A percentile compares a stretch with the other conserved stretches of the same genome.
Conservation (phyloP, 2,797 vertebrate genomes). For the Limnodromus scolopaceus region DNA sequence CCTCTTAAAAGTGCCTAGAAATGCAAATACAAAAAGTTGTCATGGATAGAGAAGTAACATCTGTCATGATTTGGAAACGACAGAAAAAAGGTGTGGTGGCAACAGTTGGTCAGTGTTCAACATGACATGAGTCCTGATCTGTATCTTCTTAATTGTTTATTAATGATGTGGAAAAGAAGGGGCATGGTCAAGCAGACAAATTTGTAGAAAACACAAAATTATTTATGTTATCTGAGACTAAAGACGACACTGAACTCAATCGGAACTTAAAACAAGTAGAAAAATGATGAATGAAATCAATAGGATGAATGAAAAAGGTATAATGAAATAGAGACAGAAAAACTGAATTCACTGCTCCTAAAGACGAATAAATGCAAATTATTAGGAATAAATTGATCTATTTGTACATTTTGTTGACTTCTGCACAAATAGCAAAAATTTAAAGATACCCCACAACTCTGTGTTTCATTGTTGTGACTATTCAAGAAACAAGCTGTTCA, state of each 20-base stretch:
- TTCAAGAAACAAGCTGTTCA: not conserved
- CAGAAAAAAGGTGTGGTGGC: not conserved
- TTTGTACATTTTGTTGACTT: not conserved
- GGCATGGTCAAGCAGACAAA: not conserved
- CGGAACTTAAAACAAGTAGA: not conserved
- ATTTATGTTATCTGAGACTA: not conserved
- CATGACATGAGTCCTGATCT: not conserved
- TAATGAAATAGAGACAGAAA: not conserved
- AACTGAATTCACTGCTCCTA: not conserved
- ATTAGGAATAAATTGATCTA: not conserved
- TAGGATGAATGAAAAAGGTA: not conserved
- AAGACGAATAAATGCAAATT: not conserved
- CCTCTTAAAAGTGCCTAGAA: not conserved
- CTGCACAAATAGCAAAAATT: not conserved
- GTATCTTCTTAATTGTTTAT: not conserved
- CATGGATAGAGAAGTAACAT: not conserved
- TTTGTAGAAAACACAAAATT: not conserved
- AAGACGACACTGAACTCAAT: not conserved
- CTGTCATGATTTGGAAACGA: not conserved
- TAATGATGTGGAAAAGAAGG: not conserved
- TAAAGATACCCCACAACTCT: not conserved
- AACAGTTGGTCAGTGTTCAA: not conserved
- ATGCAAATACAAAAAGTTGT: not conserved
- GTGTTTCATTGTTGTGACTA: not conserved
- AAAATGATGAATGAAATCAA: not conserved